A percentile compares a stretch with the other conserved stretches of the same genome.
Evolutionary conservation across 2,888 invertebrate genomes (phyloP).

Genomic region (Liodrosophila aerea): DNA sequence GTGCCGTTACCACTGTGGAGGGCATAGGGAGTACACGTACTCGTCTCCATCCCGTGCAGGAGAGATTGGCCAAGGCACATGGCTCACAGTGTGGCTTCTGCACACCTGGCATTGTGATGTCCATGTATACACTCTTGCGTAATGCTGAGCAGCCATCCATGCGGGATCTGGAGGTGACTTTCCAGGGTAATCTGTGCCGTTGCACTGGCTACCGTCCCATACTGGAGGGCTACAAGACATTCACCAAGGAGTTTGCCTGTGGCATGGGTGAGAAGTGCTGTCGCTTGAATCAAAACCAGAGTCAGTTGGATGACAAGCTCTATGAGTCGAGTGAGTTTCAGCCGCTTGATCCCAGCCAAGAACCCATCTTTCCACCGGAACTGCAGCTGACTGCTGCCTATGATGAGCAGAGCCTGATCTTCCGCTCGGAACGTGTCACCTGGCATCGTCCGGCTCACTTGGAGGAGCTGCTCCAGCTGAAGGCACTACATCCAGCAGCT

Average conservation of each 20-base stretch:
- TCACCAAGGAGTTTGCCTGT: conserved; percentile 87
- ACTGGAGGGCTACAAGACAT: conserved; percentile 93
- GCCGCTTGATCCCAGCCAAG: conserved; percentile 91
- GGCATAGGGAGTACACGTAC: conserved; percentile 93
- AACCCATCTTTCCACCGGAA: conserved; percentile 96
- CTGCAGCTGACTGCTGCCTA: conserved; percentile 85
- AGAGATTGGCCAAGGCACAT: conserved; percentile 4
- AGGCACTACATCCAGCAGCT: conserved; percentile 86
- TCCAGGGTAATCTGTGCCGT: conserved; percentile 93
- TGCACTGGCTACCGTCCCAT: conserved; percentile 98
- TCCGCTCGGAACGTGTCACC: conserved; percentile 86
- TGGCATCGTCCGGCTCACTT: conserved; percentile 91
- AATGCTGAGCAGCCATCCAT: conserved; percentile 88
- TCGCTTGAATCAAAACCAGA: conserved; percentile 78
- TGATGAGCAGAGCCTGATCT: conserved; percentile 85
- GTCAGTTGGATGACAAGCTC: conserved; percentile 82
- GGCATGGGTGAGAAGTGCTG: conserved; percentile 89
- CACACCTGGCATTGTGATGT: conserved; percentile 13
- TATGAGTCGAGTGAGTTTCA: conserved; percentile 86
- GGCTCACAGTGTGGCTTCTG: conserved; percentile 14
- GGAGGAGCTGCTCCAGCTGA: conserved; percentile 86
- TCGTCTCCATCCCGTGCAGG: conserved; percentile 68
- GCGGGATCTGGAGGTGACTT: conserved; percentile 89
- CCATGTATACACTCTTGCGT: conserved; percentile 87
- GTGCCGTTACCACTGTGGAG: conserved; percentile 95